phyloP scores from a whole-genome alignment of 2,113 vertebrate species.

The Halcyon senegalensis region DNA sequence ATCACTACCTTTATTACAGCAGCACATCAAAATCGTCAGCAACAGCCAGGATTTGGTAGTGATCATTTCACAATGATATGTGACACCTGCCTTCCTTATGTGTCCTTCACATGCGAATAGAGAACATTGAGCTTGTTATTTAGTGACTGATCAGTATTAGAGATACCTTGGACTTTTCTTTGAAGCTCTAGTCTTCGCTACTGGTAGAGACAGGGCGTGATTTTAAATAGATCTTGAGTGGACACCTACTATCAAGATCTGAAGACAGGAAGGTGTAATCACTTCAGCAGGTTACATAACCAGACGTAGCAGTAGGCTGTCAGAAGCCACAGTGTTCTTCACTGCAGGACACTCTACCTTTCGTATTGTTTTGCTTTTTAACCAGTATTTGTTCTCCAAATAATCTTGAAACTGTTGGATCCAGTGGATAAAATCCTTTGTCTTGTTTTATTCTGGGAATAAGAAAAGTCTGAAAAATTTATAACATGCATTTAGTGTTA shows the following conservation, averaged over 20 bases:
- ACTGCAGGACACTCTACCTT: not conserved
- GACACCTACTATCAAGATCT: not conserved
- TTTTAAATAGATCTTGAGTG: not conserved
- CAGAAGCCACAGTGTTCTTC: not conserved
- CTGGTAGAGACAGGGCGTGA: not conserved
- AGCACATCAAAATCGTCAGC: not conserved
- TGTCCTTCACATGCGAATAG: not conserved
- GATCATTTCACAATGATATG: rapidly evolving
- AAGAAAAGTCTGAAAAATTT: not conserved
- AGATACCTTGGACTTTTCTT: not conserved
- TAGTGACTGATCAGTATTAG: too few species aligned
- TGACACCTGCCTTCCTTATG: not conserved
- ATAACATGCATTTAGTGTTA: not conserved
- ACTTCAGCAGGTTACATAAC: not conserved
- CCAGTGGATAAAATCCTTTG: rapidly evolving
- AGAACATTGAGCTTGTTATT: too few species aligned
- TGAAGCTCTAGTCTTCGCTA: not conserved
- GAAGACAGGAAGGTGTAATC: not conserved
- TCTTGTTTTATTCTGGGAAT: not conserved
- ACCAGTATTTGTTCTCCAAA: not conserved
- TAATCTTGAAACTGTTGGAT: not conserved
- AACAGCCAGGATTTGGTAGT: not conserved
- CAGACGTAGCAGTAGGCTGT: too few species aligned
- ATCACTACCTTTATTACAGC: not conserved
- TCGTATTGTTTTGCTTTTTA: not conserved